A percentile compares a stretch with the other conserved stretches of the same genome.
Evolutionary conservation across 2,888 invertebrate species (phyloP).

Genomic region (Caenorhabditis imperialis): DNA sequence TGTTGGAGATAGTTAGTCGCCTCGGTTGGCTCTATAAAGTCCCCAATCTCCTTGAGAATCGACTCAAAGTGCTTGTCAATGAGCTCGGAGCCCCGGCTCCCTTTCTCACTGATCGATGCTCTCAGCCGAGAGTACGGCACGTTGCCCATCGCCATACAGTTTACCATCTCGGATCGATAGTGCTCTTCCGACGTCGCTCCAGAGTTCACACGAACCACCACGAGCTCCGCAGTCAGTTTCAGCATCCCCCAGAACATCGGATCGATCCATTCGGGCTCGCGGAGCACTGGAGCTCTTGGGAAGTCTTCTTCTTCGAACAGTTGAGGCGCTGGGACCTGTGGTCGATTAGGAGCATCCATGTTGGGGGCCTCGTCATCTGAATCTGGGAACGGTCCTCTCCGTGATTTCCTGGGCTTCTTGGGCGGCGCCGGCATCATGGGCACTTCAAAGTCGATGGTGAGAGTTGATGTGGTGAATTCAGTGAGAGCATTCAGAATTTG

Average conservation of each 20-base stretch:
- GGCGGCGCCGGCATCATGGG: too few relatives aligned
- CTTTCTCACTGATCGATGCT: conserved; percentile 62
- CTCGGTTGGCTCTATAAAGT: conserved; percentile 54
- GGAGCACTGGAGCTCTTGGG: conserved; percentile 7
- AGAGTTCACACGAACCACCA: conserved; percentile 60
- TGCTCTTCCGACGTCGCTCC: conserved; percentile 54
- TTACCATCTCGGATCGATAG: conserved; percentile 40
- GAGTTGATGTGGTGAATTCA: neutral
- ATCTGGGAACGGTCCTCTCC: neutral
- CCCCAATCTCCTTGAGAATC: conserved; percentile 60
- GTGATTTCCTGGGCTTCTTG: neutral
- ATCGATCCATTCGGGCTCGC: conserved; percentile 43
- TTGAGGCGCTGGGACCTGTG: neutral
- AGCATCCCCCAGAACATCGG: conserved; percentile 52
- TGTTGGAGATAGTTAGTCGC: conserved; percentile 40
- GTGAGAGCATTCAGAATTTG: neutral
- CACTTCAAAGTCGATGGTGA: neutral
- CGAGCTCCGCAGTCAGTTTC: conserved; percentile 66
- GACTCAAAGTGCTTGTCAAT: conserved; percentile 58
- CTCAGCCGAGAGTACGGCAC: conserved; percentile 63
- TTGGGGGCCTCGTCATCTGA: neutral
- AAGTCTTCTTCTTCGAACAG: conserved; percentile 23
- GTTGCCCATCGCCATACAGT: conserved; percentile 46
- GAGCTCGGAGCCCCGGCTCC: conserved; percentile 53
- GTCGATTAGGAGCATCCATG: neutral